Base-by-base conservation (phyloP, 2,797 vertebrate genomes). In the Catamblyrhynchus diadema region DNA sequence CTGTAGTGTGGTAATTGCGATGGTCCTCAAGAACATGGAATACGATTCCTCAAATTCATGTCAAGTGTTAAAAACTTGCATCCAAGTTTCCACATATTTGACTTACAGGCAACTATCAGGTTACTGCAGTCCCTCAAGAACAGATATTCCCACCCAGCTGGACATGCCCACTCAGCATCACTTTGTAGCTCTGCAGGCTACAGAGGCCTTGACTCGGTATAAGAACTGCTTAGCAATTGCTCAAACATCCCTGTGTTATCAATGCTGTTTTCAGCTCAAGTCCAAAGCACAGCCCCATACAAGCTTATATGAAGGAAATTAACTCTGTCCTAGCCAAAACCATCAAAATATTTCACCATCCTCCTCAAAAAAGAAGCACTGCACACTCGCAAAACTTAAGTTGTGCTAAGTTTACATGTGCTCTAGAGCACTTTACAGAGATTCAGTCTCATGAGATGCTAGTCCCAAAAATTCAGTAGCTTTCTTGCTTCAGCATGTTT, bases 1-100 rank as follows among this genome's bases (percentile, higher is more conserved):
- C n/a, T 50, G n/a, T 10, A n/a, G 54, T 2, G 7, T 1, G 3
- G 10, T 13, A 62, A 19, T 22, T 35, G 11, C 0, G 0, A 12
- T 53, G 8, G 3, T 82, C 23, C 20, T 74, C 48, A 62, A 66
- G 32, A 12, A 48, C 9, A 17, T 12, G 25, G 14, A 82, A 54
- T 15, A 44, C 8, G 44, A 25, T 53, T 56, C 56, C 5, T 19
- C 41, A 28, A 8, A 32, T 53, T n/a, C 27, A 25, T 8, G 5
- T 37, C 8, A 59, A 9, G 9, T 9, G 16, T 42, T 48, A 35
- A 88, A 77, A 86, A 41, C 25, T 35, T 60, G 3, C 5, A 28
- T 62, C 35, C 35, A 53, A 25, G 3, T 6, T 64, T 77, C 30
- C 32, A 23, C 2, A 1, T 66, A 20, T 37, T 71, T 59, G 65